phyloP scores from a whole-genome alignment of 2,888 invertebrate species.

The Eustalomyia histrio region DNA sequence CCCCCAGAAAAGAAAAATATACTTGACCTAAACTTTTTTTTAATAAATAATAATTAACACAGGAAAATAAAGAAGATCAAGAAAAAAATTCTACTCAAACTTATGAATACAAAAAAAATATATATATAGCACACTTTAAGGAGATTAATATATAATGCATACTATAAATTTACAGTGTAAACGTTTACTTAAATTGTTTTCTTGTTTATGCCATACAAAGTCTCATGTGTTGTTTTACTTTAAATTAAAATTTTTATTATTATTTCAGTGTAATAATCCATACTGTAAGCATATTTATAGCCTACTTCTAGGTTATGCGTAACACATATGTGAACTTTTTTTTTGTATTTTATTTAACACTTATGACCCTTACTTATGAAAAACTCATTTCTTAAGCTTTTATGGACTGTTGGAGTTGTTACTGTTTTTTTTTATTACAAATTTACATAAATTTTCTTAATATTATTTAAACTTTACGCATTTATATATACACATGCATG shows the following conservation, averaged over 20 bases:
- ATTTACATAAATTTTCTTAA: constrained; percentile 77
- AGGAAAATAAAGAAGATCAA: not conserved
- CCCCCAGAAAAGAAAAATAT: constrained; percentile 45
- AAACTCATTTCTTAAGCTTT: constrained; percentile 42
- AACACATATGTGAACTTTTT: not conserved
- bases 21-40: constrained; percentile 58
- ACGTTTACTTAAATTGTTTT: not conserved
- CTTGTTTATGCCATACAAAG: constrained; percentile 9
- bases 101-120: not conserved
- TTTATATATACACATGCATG: constrained; percentile 24
- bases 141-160: no score
- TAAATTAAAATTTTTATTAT: constrained; percentile 32
- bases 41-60: constrained; percentile 24
- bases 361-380: constrained; percentile 40
- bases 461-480: constrained; percentile 59
- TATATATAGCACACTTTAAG: not conserved
- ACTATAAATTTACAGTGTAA: no score
- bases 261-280: constrained; percentile 44
- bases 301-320: constrained; percentile 70
- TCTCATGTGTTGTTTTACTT: constrained; percentile 34
- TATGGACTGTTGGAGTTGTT: constrained; percentile 5
- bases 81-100: not conserved
- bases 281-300: constrained; percentile 71
- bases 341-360: constrained; percentile 39
- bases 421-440: constrained; percentile 72